These are phyloP conservation scores for Phyllostomus discolor DNA, from an alignment of 2,113 vertebrate genomes.

Conservation along the genomic window DNA sequence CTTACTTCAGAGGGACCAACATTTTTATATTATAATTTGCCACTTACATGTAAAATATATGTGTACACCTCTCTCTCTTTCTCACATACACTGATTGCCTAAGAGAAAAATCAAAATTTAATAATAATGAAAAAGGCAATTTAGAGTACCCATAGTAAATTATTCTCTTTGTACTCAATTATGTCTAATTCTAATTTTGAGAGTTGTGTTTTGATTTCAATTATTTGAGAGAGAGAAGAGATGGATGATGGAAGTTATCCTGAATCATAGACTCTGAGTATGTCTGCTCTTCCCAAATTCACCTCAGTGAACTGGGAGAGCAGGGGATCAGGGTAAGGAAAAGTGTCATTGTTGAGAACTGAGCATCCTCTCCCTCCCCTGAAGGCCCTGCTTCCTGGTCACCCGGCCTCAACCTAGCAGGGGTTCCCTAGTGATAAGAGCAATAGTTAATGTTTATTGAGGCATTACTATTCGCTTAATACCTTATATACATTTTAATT, in stretches of 20 bases:
- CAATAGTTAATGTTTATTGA: background rate
- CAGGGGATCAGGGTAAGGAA: background rate
- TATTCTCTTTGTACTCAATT: background rate
- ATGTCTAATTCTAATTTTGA: background rate
- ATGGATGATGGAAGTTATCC: background rate
- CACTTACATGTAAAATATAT: background rate
- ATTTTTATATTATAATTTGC: background rate
- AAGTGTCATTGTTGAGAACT: background rate
- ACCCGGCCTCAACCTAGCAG: background rate
- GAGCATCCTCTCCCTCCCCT: background rate
- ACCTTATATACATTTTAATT: background rate
- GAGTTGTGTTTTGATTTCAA: background rate
- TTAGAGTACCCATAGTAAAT: background rate
- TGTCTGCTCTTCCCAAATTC: background rate
- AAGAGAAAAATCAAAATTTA: background rate
- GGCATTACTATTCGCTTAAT: background rate
- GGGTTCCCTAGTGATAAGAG: background rate
- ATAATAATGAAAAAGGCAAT: background rate
- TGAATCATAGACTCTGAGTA: background rate
- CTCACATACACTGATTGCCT: too few relatives aligned
- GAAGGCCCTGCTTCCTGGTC: background rate
- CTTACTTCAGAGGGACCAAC: background rate
- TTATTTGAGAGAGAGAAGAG: background rate
- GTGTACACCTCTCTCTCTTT: background rate
- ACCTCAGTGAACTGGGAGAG: background rate